Evolutionary conservation across 1,140 invertebrate species (phyloP), one percentile per base, ranked within the genome.

Genomic region (Anastatus disparis): DNA sequence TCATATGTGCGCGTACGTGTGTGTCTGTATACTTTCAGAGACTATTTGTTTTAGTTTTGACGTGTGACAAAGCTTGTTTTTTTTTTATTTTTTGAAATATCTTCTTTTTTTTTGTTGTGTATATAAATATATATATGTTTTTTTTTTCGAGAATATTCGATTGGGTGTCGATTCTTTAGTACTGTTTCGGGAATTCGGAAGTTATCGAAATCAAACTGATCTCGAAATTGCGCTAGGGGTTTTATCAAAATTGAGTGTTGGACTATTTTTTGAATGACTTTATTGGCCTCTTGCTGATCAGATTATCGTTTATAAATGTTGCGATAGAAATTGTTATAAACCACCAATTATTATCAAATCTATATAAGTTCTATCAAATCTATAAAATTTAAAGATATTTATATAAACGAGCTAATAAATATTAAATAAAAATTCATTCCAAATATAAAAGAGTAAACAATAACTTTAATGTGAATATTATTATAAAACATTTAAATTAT

Each of bases 1-100:
- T n/a, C n/a, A n/a, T n/a, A n/a, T n/a, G n/a, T 15, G 15, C 40
- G 10, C 35, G 38, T 9, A 12, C 63, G n/a, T n/a, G n/a, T n/a
- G n/a, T n/a, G n/a, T n/a, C n/a, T n/a, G n/a, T n/a, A n/a, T n/a
- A n/a, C n/a, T n/a, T n/a, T 29, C 26, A 40, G 53, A 40, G n/a
- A 29, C 31, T 6, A 70, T 70, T 70, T 20, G 24, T 69, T 61
- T 52, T n/a, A 6, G 27, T 46, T 59, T 59, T 68, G 65, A 67
- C 52, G 44, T n/a, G 31, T 13, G n/a, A n/a, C n/a, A n/a, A n/a
- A n/a, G 17, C 8, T 17, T 22, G 27, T 64, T 64, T 52, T 35
- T 29, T 64, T 64, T 64, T 15, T 44, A 29, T 48, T 63, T 50
- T 56, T 56, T 20, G 3, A 0, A 31, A 8, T 56, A 35, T 12